Base-by-base conservation (phyloP, 2,113 vertebrate genomes). In the Chaetodon auriga region DNA sequence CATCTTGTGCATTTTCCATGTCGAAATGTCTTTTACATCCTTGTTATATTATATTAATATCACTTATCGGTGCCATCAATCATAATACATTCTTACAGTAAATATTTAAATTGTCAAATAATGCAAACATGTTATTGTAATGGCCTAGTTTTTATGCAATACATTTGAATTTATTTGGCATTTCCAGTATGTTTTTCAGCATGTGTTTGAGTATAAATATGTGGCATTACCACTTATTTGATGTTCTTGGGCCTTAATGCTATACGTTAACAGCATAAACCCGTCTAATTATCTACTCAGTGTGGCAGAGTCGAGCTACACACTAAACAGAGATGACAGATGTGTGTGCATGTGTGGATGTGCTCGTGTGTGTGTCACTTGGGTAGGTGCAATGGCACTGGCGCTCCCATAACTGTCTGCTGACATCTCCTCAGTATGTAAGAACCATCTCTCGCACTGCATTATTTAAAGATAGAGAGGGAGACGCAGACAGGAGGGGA, bases 381-480 rank as follows among this genome's bases (percentile, higher is more conserved):
- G 72, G 84, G 51, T 71, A 62, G 86, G 83, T 89, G 85, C 73
- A 79, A 54, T 25, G 80, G 74, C 61, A 75, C 82, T 82, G 80
- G 91, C 15, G 68, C 48, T 88, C 77, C 86, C 63, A 76, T 78
- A 88, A 76, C 87, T 78, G 75, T 73, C 83, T 69, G 90, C 89
- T 90, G 89, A 91, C 86, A 90, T 84, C 89, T 92, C 86, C 81
- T 91, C 88, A 80, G 81, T 89, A 84, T 90, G 87, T 89, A 91
- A 78, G 81, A 93, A 80, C 66, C 87, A 79, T 87, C 92, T 82
- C 84, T 80, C 82, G 35, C 73, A 13, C 81, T 94, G 91, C 88
- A 93, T 93, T 92, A 92, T 93, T 93, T 91, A 94, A 93, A 84
- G 82, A 51, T 75, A 58, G 65, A 78, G 90, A 80, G 57, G 68